These are phyloP conservation scores for Lamellibrachia satsuma DNA, from an alignment of 2,888 invertebrate species.

Conservation along the genomic window DNA sequence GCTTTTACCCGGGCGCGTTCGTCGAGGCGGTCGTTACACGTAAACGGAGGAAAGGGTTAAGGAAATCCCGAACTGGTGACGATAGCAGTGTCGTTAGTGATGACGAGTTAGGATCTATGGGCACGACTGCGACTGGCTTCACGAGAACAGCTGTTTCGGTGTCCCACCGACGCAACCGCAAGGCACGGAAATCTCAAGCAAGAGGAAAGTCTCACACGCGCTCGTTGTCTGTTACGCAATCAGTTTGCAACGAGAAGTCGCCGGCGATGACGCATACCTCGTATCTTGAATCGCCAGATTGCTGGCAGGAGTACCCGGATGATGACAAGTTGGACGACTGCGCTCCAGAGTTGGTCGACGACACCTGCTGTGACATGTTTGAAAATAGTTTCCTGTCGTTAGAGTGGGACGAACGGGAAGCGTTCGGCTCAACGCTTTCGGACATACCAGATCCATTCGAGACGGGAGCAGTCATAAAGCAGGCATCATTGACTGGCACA, in stretches of 20 bases:
- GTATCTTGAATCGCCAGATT: background rate
- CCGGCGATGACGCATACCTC: background rate
- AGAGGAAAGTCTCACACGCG: background rate
- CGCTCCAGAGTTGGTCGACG: background rate
- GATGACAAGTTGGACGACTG: background rate
- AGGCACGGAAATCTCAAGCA: background rate
- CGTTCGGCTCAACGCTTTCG: background rate
- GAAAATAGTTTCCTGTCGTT: background rate
- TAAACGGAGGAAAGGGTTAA: background rate
- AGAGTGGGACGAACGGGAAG: background rate
- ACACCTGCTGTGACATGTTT: background rate
- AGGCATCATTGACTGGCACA: background rate
- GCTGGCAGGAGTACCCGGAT: constrained; percentile 13
- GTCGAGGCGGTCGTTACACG: background rate
- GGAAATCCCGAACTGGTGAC: background rate
- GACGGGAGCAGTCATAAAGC: background rate
- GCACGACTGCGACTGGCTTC: background rate
- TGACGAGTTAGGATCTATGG: too few species aligned
- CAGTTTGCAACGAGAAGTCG: background rate
- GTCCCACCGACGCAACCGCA: background rate
- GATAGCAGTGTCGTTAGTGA: too few species aligned
- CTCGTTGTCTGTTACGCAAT: background rate
- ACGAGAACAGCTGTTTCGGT: background rate
- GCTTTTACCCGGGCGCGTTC: background rate
- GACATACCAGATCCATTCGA: background rate